Percentiles rank a stretch among this genome's conserved stretches.
Evolutionary conservation across 2,888 invertebrate species (phyloP).

Genomic region (Anaspis maculata): DNA sequence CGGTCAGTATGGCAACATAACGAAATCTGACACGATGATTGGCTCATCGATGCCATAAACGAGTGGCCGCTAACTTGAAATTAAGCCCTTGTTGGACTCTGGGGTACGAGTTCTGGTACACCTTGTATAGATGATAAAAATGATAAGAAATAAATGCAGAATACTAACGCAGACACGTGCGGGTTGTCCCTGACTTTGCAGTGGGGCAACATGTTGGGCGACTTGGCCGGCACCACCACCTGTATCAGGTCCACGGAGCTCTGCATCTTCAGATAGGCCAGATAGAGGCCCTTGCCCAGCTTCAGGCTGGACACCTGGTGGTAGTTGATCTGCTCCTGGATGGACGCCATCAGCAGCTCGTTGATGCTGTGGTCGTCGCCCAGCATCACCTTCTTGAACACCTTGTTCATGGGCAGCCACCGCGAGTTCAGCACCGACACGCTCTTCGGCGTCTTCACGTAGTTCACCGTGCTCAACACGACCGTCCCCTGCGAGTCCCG

Average conservation of each 20-base stretch:
- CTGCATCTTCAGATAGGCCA: conserved; percentile 94
- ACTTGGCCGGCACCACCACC: conserved; percentile 84
- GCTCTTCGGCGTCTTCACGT: conserved; percentile 70
- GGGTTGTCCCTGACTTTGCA: conserved; percentile 90
- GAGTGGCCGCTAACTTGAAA: no score
- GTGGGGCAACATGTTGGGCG: conserved; percentile 92
- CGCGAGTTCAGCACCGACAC: conserved; percentile 85
- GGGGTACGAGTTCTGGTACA: no score
- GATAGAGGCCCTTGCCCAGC: conserved; percentile 79
- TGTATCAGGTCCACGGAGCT: conserved; percentile 92
- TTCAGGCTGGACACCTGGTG: conserved; percentile 76
- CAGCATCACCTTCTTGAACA: conserved; percentile 60
- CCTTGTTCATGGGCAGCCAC: conserved; percentile 82
- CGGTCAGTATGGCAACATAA: no score
- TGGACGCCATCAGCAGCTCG: conserved; percentile 78
- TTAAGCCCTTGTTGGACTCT: no score
- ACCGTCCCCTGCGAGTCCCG: conserved; percentile 75
- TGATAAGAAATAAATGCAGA: no score
- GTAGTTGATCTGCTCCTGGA: conserved; percentile 69
- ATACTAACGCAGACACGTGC: conserved; percentile 84
- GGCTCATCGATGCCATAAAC: no score
- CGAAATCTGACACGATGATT: no score
- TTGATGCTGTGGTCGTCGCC: conserved; percentile 69
- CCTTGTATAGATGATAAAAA: no score
- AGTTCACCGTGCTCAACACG: conserved; percentile 81